Base-by-base conservation (phyloP, 2,113 vertebrate species). In the Labeo catla region DNA sequence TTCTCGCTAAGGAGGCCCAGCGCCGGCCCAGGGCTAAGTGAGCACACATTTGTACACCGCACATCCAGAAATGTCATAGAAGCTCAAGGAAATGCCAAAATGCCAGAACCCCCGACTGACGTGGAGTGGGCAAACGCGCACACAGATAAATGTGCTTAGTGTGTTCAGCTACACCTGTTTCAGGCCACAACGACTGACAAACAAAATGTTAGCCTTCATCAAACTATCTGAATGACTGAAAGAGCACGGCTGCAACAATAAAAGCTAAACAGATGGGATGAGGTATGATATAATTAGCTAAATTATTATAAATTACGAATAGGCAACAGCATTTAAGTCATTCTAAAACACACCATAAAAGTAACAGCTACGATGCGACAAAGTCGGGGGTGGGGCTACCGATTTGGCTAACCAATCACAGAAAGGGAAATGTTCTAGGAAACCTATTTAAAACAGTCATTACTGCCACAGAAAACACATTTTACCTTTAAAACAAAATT, bases 41-140 rank as follows among this genome's bases (percentile, higher is more conserved):
- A 78, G 36, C 28, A 52, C 79, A 61, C 81, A 47, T 59, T 68
- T 70, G 72, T 34, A 80, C 28, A 6, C 61, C 21, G 66, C 63
- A 68, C 47, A 82, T 77, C 63, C 77, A 85, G 78, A 90, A 90
- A 90, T 90, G 87, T 84, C 89, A 90, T 87, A 79, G 65, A 84
- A 86, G 66, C 63, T 45, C 57, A 54, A 88, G 63, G 77, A 83
- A 88, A 88, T 88, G 85, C 87, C 89, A 88, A 86, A 78, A 85
- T 59, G 86, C 76, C 85, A 84, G 59, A 79, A 86, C 59, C 63
- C 39, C 6, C 21, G n/a, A 23, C 78, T 61, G 82, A 85, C 63
- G 28, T 61, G 66, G n/a, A 54, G 49, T 63, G 54, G 13, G 50
- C 57, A 86, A 50, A 77, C 49, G 79, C 72, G 66, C 61, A 68